Percentiles rank a stretch among this genome's conserved stretches.
Conservation (phyloP, 2,113 vertebrate species). For the Dendrocopos noguchii region DNA sequence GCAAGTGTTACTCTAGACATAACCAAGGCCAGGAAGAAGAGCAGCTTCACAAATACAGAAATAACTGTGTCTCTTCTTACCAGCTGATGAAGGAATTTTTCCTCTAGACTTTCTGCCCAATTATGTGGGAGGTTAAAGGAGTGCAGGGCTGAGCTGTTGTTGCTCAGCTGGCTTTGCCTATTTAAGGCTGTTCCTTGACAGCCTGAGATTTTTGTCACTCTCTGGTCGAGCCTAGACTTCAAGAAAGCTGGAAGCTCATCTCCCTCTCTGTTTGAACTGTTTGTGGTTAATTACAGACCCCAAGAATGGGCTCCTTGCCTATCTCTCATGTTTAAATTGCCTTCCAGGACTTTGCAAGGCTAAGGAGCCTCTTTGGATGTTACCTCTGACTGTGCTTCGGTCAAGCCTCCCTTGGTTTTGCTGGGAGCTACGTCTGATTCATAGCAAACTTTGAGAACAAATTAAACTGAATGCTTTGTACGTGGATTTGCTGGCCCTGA, state of each 20-base stretch:
- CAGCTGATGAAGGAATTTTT: not conserved
- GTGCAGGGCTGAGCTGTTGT: not conserved
- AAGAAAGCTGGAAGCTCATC: constrained; percentile 12
- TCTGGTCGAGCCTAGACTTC: constrained; percentile 10
- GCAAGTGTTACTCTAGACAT: not conserved
- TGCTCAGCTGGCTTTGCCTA: not conserved
- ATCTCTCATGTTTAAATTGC: constrained; percentile 54
- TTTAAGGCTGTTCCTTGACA: not conserved
- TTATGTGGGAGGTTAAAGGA: constrained; percentile 20
- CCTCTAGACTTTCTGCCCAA: not conserved
- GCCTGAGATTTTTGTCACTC: not conserved
- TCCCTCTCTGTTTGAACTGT: constrained; percentile 28
- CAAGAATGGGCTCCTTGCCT: constrained; percentile 7
- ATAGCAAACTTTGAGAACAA: constrained; percentile 18
- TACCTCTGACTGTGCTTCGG: not conserved
- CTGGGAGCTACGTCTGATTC: constrained; percentile 21
- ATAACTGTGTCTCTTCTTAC: not conserved
- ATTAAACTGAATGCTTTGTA: constrained; percentile 18
- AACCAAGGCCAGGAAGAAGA: not conserved
- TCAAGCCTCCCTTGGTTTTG: constrained; percentile 35
- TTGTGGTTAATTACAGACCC: constrained; percentile 51
- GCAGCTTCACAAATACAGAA: not conserved
- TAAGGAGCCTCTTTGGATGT: constrained; percentile 32
- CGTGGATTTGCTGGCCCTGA: constrained; percentile 13
- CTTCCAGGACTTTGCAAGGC: constrained; percentile 42